Evolutionary conservation across 2,113 vertebrate genomes (phyloP), one percentile per base, ranked within the genome.

Genomic region (Suricata suricatta): DNA sequence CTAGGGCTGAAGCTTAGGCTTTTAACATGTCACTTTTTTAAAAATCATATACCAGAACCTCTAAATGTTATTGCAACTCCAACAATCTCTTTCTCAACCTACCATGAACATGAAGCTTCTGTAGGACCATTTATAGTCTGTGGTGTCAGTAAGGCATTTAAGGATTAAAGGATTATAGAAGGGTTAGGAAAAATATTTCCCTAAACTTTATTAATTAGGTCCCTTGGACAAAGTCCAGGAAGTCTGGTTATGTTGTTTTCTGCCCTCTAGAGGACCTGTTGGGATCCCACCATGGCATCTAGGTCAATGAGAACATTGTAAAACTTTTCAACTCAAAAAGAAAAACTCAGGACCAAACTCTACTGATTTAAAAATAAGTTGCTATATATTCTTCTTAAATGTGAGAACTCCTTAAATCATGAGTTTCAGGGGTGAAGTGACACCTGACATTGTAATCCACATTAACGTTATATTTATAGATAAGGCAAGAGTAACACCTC

Each of bases 191-290:
- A 90, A 96, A 80, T 6, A 1, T 92, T 92, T 93, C 71, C 38
- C 21, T 85, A 71, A 95, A 21, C 21, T 93, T 95, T 68, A 31
- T 52, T 77, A 95, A 93, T 92, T 92, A 83, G 31, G 90, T 63
- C 16, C 31, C 27, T 93, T 94, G 41, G 44, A 81, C 5, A 85
- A 38, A 74, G 27, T 50, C 60, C 27, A 81, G 66, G 33, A 57
- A 66, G 21, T 94, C 25, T 35, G 72, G 3, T 74, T 93, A 31
- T 63, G 11, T 1, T 82, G 9, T 16, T 50, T 68, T 95, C 52
- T 90, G 29, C 0, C 50, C 44, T 74, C 66, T 16, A 79, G 5
- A 74, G 25, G 33, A 0, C 27, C 86, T 63, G 6, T 14, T 71
- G 35, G 12, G 15, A 90, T 84, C 81, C 25, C 5, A 47, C n/a